Percentiles rank a stretch among this genome's conserved stretches.
Conservation (phyloP, 2,113 vertebrate species). For the Indicator maculatus region DNA sequence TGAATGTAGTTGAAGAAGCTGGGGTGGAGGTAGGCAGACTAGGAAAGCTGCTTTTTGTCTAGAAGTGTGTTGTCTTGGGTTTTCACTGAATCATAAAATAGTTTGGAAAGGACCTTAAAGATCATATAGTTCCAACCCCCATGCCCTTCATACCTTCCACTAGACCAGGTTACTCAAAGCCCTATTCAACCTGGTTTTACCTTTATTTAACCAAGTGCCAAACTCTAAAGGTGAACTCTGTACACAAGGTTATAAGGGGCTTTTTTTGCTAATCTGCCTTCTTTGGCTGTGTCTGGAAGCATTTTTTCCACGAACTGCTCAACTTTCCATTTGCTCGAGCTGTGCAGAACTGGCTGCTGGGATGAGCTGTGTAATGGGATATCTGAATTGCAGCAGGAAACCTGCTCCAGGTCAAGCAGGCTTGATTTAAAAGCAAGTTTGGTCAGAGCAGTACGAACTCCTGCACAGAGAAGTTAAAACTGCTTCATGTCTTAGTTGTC, state of each 20-base stretch:
- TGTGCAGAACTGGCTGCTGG: constrained; percentile 8
- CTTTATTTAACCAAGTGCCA: background rate
- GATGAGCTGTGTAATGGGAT: constrained; percentile 50
- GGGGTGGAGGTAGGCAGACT: background rate
- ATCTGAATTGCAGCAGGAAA: constrained; percentile 11
- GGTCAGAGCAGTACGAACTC: background rate
- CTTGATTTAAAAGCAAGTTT: background rate
- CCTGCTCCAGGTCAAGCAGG: constrained; percentile 9
- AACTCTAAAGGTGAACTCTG: background rate
- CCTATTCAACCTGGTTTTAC: background rate
- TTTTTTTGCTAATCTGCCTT: background rate
- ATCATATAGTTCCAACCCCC: background rate
- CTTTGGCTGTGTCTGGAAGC: background rate
- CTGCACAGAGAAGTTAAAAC: background rate
- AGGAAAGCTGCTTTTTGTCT: background rate
- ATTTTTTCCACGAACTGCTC: constrained; percentile 23
- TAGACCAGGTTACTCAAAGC: background rate
- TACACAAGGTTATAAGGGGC: background rate
- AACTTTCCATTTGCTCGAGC: constrained; percentile 25
- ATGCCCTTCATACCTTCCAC: background rate
- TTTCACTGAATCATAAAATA: background rate
- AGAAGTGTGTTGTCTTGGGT: background rate
- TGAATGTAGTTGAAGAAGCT: background rate
- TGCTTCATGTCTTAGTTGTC: background rate
- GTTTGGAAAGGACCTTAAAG: background rate